Percentiles rank a stretch among this genome's conserved stretches.
Evolutionary conservation across 2,113 vertebrate species (phyloP).

Genomic region (Sarotherodon lohbergeri): DNA sequence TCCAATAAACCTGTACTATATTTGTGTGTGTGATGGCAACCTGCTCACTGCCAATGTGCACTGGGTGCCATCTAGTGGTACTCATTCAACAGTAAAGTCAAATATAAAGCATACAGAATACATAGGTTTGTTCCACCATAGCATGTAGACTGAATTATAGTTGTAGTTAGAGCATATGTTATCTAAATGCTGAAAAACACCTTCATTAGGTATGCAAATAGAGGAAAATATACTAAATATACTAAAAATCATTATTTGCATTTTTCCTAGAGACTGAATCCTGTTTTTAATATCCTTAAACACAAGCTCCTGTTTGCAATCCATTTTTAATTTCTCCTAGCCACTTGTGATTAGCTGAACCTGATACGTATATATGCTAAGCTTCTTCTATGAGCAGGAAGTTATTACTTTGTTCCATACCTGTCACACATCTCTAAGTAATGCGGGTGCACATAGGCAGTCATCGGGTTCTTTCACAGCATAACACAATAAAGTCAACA

Average conservation of each 20-base stretch:
- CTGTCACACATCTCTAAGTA: background rate
- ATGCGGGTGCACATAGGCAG: background rate
- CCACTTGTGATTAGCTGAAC: background rate
- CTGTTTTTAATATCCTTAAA: background rate
- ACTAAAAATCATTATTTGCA: background rate
- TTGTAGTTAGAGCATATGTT: background rate
- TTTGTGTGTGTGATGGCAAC: background rate
- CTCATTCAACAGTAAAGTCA: background rate
- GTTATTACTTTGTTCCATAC: background rate
- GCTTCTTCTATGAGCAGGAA: background rate
- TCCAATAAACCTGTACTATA: background rate
- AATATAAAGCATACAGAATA: background rate
- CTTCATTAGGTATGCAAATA: background rate
- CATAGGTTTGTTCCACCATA: background rate
- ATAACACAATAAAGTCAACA: background rate
- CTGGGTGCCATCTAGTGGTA: slow-evolving; percentile 27
- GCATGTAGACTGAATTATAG: background rate
- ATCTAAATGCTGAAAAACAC: background rate
- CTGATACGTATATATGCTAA: background rate
- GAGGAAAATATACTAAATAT: background rate
- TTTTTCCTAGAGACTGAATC: background rate
- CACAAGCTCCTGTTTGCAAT: background rate
- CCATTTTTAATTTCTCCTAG: background rate
- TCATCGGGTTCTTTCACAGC: background rate
- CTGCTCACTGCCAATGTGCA: background rate